These are phyloP conservation scores for Scaptodrosophila latifasciaeformis DNA, from an alignment of 2,888 invertebrate genomes.

Conservation along the genomic window DNA sequence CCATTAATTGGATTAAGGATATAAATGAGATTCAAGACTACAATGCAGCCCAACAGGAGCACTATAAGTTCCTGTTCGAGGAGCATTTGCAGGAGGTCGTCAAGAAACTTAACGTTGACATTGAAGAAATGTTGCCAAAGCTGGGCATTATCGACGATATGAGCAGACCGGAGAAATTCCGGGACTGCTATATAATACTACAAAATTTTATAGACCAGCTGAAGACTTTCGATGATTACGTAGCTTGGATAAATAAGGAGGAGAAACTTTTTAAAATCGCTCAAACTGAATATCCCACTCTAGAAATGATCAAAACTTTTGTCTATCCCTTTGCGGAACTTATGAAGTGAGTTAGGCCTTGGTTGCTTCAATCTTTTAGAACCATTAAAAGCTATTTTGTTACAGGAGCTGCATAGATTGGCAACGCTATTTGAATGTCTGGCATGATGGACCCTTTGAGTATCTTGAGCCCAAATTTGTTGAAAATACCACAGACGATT, in stretches of 20 bases:
- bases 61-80: conserved; percentile 89
- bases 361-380: too few relatives aligned
- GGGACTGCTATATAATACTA: conserved; percentile 86
- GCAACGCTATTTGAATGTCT: conserved; percentile 88
- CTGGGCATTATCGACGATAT: conserved; percentile 88
- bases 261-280: conserved; percentile 89
- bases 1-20: conserved; percentile 87
- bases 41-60: conserved; percentile 86
- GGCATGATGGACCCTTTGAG: conserved; percentile 95
- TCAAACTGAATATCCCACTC: conserved; percentile 83
- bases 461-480: conserved; percentile 86
- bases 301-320: conserved; percentile 85
- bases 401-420: conserved; percentile 80
- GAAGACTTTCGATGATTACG: conserved; percentile 83
- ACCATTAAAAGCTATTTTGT: background rate
- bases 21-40: conserved; percentile 88
- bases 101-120: conserved; percentile 81
- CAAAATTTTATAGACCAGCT: conserved; percentile 85
- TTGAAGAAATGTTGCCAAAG: conserved; percentile 83
- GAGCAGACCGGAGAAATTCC: conserved; percentile 86
- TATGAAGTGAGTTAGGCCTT: conserved; percentile 79
- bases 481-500: conserved; percentile 87
- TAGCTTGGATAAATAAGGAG: conserved; percentile 92
- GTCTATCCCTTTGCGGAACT: conserved; percentile 83
- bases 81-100: conserved; percentile 84